Conservation (phyloP, 1,140 invertebrate genomes). For the Oscheius sp. region DNA sequence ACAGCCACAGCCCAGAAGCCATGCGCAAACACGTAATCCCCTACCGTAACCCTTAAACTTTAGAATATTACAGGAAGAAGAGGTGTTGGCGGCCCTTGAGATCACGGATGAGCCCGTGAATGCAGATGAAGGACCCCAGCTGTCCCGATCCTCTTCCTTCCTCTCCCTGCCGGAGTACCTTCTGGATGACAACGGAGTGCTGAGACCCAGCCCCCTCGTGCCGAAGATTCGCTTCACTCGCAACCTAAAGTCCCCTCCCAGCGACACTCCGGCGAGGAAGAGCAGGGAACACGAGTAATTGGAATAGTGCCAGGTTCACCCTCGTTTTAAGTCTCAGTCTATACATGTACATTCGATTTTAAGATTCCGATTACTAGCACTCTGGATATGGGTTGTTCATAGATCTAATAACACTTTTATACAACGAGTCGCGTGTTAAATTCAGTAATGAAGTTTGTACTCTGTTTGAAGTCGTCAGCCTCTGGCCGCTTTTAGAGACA, state of each 20-base stretch:
- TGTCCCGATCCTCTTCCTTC: slow-evolving; percentile 53
- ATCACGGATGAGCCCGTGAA: not conserved
- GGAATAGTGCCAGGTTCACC: too few species aligned
- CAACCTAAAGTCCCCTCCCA: not conserved
- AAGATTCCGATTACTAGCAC: too few species aligned
- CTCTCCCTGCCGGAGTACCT: slow-evolving; percentile 57
- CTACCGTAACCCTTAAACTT: slow-evolving; percentile 6
- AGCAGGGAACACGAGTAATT: not conserved
- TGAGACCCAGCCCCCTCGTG: slow-evolving; percentile 19
- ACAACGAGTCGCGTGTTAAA: too few species aligned
- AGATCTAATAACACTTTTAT: not conserved
- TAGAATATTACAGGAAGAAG: slow-evolving; percentile 49
- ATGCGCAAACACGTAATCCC: slow-evolving; percentile 44
- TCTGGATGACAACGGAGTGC: slow-evolving; percentile 47
- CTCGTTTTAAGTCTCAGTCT: not conserved
- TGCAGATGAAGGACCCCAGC: not conserved
- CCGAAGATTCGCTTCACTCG: not conserved
- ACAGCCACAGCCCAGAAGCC: slow-evolving; percentile 47
- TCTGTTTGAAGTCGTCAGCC: too few species aligned
- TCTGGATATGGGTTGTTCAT: not conserved
- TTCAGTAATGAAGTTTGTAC: too few species aligned
- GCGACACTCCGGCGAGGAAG: not conserved
- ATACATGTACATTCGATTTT: not conserved
- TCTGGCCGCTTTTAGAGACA: too few species aligned
- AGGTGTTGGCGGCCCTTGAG: slow-evolving; percentile 50